Evolutionary conservation across 2,113 vertebrate species (phyloP).

Genomic region (Puntigrus tetrazona): DNA sequence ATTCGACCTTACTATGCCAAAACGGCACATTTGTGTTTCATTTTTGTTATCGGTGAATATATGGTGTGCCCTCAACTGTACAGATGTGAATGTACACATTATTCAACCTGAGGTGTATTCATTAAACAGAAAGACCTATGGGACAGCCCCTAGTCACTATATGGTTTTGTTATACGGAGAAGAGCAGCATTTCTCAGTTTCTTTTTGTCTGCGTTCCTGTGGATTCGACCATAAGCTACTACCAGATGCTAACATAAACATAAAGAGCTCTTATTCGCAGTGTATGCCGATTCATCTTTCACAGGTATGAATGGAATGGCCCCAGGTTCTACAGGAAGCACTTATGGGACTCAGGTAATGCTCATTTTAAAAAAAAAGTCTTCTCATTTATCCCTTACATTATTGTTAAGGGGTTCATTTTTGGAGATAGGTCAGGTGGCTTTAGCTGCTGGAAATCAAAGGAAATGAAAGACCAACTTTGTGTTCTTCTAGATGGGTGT

Average conservation of each 20-base stretch:
- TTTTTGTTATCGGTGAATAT: too few species aligned
- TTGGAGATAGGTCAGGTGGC: background rate
- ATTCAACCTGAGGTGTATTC: too few species aligned
- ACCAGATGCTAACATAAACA: background rate
- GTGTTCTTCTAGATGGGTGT: conserved; percentile 77
- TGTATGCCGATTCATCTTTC: conserved; percentile 51
- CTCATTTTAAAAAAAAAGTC: background rate
- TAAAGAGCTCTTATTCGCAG: background rate
- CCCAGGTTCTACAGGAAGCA: conserved; percentile 76
- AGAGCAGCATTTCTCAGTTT: background rate
- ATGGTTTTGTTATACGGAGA: background rate
- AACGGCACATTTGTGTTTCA: too few species aligned
- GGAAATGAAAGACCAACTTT: background rate
- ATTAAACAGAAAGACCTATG: background rate
- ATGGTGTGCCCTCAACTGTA: too few species aligned
- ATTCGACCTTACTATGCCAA: too few species aligned
- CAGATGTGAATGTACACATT: too few species aligned
- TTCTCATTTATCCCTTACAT: background rate
- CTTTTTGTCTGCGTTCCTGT: background rate
- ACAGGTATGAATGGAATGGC: conserved; percentile 84
- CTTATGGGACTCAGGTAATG: conserved; percentile 91
- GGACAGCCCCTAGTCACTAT: background rate
- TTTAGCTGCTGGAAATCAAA: background rate
- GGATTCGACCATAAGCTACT: background rate
- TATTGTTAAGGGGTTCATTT: too few species aligned